Base-by-base conservation (phyloP, 2,113 vertebrate species). In the Nesogale talazaci region DNA sequence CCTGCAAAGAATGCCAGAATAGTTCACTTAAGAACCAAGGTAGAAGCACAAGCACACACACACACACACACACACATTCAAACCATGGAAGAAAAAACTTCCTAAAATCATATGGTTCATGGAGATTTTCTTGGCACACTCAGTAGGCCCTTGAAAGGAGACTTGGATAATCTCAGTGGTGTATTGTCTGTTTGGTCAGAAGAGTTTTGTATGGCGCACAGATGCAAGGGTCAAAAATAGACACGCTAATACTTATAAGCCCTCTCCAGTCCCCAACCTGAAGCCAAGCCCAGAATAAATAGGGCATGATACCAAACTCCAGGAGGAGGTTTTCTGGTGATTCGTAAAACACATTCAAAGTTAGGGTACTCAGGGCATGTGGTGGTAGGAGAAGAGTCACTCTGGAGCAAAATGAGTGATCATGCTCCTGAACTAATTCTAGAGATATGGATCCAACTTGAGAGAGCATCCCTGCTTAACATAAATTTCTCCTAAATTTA, bases 151-250 rank as follows among this genome's bases (percentile, higher is more conserved):
- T 27, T 2, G 57, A 59, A 81, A 78, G 82, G 3, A 10, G 15
- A 0, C 11, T 61, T 89, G 80, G 83, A 80, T 79, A 76, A 84
- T 81, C 52, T 89, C 57, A 57, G 61, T 93, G 78, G 89, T 92
- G 27, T 76, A 52, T 67, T 86, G 22, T 42, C 40, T 87, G 87
- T 88, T 83, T 90, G 19, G 22, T 12, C n/a, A 88, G 93, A 95
- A 20, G 72, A 90, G 78, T 89, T 85, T 89, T 57, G n/a, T 93
- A 31, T 93, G 69, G 86, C 8, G 70, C 84, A 78, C 69, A 91
- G 65, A 72, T 93, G 31, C 12, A 84, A 2, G 92, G 16, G 14
- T 92, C 81, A 94, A 75, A 96, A 96, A 96, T 82, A 92, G 67
- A 91, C 77, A 82, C 29, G 94, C 23, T 61, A 79, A 86, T 83